These are phyloP conservation scores for Mythimna vitellina DNA, from an alignment of 2,888 invertebrate species.

Conservation along the genomic window DNA sequence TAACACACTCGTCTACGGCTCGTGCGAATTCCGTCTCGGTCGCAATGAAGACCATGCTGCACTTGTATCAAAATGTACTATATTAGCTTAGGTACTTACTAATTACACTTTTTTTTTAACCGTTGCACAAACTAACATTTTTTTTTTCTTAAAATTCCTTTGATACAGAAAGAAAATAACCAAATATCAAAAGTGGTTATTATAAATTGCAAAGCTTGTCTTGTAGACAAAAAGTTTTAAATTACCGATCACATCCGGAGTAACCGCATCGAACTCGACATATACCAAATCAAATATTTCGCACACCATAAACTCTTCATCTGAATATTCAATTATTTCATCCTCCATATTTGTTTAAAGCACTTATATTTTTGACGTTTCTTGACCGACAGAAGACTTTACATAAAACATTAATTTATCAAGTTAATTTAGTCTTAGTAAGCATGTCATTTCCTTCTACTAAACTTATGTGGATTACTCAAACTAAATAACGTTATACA, in stretches of 20 bases:
- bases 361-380: neutral
- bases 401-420: neutral
- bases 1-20: no score
- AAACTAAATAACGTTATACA: conserved; percentile 3
- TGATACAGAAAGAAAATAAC: no score
- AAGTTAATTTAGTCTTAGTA: neutral
- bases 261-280: conserved; percentile 64
- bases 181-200: no score
- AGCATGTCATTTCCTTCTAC: neutral
- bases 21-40: no score
- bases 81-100: no score
- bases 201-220: no score
- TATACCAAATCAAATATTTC: conserved; percentile 31
- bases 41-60: no score
- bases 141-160: no score
- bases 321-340: conserved; percentile 28
- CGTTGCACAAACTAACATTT: no score
- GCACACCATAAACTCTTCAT: conserved; percentile 36
- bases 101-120: no score
- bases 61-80: no score
- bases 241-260: conserved; percentile 51
- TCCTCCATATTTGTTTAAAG: conserved; percentile 23
- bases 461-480: neutral
- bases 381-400: neutral
- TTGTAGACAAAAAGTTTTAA: neutral